Percentiles rank a stretch among this genome's conserved stretches.
Evolutionary conservation across 2,888 invertebrate genomes (phyloP).

Genomic region (Macrophya annulata): DNA sequence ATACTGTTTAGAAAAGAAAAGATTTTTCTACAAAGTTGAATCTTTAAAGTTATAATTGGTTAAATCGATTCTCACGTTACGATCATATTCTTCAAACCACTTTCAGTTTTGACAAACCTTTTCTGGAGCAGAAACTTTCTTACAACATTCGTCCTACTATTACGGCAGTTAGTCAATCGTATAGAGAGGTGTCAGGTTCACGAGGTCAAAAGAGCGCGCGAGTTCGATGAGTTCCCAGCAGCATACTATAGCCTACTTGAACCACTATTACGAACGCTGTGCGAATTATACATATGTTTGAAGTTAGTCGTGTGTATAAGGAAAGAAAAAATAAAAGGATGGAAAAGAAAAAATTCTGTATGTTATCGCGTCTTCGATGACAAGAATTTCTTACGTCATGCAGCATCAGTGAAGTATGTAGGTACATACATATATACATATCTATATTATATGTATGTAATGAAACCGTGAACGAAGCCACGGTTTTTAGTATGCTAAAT

Average conservation of each 20-base stretch:
- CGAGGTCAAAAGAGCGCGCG: constrained; percentile 41
- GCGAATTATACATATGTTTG: constrained; percentile 15
- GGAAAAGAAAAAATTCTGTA: no score
- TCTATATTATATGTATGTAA: no score
- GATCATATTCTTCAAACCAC: not conserved
- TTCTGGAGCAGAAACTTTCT: constrained; percentile 2
- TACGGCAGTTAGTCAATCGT: constrained; percentile 32
- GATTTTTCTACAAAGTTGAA: not conserved
- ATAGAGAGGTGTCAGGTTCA: constrained; percentile 48
- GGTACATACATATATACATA: not conserved
- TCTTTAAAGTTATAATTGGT: not conserved
- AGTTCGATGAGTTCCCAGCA: constrained; percentile 11
- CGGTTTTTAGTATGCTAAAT: constrained; percentile 39
- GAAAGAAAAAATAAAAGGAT: no score
- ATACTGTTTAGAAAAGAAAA: not conserved
- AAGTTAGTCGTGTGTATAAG: not conserved
- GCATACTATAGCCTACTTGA: not conserved
- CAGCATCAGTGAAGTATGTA: not conserved
- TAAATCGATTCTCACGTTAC: not conserved
- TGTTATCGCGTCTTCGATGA: not conserved
- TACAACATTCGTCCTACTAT: not conserved
- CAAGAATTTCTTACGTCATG: not conserved
- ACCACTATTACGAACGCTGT: not conserved
- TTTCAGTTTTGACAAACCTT: constrained; percentile 22
- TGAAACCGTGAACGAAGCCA: not conserved